phyloP scores from a whole-genome alignment of 2,797 vertebrate genomes.

The Phrynocephalus guinanensis region DNA sequence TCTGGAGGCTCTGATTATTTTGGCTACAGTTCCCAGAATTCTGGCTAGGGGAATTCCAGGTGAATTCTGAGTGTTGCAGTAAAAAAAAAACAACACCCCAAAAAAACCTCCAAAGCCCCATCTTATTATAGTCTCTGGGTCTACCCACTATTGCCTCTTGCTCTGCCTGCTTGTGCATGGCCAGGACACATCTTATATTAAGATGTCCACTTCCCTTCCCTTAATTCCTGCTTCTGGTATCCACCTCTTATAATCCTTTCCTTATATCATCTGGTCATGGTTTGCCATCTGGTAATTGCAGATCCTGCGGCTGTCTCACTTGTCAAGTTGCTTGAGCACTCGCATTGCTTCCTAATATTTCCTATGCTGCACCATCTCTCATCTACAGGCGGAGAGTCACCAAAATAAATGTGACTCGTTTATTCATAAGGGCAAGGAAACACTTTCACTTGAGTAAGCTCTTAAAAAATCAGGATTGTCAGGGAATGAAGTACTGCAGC shows the following conservation, averaged over 20 bases:
- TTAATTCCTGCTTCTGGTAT: too few species aligned
- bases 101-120: too few species aligned
- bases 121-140: too few species aligned
- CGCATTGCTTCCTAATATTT: neutral
- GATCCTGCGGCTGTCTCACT: neutral
- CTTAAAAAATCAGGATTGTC: conserved; percentile 39
- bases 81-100: too few species aligned
- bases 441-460: neutral
- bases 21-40: too few species aligned
- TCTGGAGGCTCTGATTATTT: too few species aligned
- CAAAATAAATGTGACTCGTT: neutral
- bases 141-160: too few species aligned
- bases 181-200: too few species aligned
- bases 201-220: too few species aligned
- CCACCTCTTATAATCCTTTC: neutral
- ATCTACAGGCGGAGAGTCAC: neutral
- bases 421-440: conserved; percentile 40
- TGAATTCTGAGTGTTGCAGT: too few species aligned
- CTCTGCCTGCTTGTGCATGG: too few species aligned
- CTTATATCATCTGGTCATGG: neutral
- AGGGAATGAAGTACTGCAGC: conserved; percentile 15
- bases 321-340: neutral
- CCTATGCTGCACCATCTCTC: neutral
- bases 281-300: neutral
- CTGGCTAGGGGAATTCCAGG: too few species aligned